Evolutionary conservation across 2,113 vertebrate genomes (phyloP).

Genomic region (Clarias macrocephalus): DNA sequence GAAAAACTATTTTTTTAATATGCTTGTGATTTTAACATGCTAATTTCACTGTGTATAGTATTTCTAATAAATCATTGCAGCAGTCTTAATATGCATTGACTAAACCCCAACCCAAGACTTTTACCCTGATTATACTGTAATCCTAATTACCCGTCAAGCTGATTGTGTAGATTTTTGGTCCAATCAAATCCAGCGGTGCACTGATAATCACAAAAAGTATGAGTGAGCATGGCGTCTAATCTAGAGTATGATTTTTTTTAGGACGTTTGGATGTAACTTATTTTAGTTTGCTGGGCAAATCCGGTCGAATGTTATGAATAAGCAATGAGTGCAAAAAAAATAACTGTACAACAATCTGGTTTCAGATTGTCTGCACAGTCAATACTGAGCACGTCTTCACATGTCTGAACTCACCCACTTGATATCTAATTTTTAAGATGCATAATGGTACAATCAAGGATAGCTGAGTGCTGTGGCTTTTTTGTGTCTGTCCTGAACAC

Average conservation of each 20-base stretch:
- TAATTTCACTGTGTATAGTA: neutral
- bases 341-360: neutral
- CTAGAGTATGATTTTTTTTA: neutral
- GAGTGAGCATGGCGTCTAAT: neutral
- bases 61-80: neutral
- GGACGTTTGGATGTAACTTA: neutral
- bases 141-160: too few relatives aligned
- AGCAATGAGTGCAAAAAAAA: neutral
- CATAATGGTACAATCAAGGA: neutral
- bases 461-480: too few relatives aligned
- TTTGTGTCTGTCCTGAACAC: neutral
- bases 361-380: neutral
- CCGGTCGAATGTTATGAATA: neutral
- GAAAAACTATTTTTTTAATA: neutral
- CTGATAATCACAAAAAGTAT: neutral
- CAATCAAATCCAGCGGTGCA: neutral
- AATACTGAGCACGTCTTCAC: neutral
- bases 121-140: neutral
- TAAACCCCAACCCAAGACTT: neutral
- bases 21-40: neutral
- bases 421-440: neutral
- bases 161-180: neutral
- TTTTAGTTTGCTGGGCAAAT: neutral
- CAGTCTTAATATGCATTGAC: neutral
- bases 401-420: slow-evolving; percentile 5